Evolutionary conservation across 2,113 vertebrate genomes (phyloP), one percentile per base, ranked within the genome.

Genomic region (Erpornis zantholeuca): DNA sequence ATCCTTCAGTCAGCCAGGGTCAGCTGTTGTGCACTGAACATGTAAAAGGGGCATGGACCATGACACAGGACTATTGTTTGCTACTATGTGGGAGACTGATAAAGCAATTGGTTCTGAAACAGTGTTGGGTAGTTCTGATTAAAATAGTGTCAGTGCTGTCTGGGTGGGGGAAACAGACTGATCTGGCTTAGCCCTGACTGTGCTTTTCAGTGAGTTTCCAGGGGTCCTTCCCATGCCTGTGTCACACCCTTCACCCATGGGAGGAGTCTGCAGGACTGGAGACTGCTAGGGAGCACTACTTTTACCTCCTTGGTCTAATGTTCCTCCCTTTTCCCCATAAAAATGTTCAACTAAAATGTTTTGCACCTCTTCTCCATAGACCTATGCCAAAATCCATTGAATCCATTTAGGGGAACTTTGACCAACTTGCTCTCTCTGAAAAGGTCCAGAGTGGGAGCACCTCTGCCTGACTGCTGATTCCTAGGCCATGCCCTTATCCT

Each of bases 21-120:
- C 85, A 87, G 70, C 59, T 3, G 1, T 25, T 80, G 36, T 33
- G 52, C 38, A 19, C 44, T 12, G 16, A 16, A 38, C 2, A 0
- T 18, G 23, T 61, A 4, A 22, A 60, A 91, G 44, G 14, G 60
- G 70, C n/a, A 59, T 80, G 69, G 27, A 54, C 35, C 40, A 3
- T 19, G 20, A 76, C 78, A 47, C 40, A 20, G 75, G 54, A 50
- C 85, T 86, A 35, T 89, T 94, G 84, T 95, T 91, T 70, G 38
- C 53, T 33, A 20, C 42, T 16, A 0, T 42, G 81, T 82, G 81
- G 69, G 92, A 92, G 89, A 65, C 31, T 49, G 44, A 57, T 42
- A 33, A 1, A 76, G 49, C 52, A 45, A 23, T 19, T 12, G 11
- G 36, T 84, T 82, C 57, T 70, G 87, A 66, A 79, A 77, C 45